A percentile compares a stretch with the other conserved stretches of the same genome.
Evolutionary conservation across 2,113 vertebrate genomes (phyloP).

Genomic region (Microtus richardsoni): DNA sequence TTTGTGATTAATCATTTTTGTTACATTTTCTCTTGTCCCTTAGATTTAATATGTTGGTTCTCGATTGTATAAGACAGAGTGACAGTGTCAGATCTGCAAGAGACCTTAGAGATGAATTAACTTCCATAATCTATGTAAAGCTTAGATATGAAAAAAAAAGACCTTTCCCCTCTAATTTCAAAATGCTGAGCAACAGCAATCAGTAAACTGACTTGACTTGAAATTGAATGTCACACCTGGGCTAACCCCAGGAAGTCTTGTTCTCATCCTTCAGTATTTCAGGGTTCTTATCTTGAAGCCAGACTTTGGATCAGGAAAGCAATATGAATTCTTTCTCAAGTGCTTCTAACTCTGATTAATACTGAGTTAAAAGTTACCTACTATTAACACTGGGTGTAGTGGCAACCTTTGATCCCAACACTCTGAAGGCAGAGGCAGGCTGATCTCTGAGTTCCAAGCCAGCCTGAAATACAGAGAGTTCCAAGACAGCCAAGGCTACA

Average conservation of each 20-base stretch:
- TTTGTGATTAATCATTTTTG: constrained; percentile 21
- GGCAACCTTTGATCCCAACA: background rate
- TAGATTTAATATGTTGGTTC: background rate
- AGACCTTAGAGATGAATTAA: constrained; percentile 26
- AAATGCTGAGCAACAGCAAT: background rate
- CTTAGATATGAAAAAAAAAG: constrained; percentile 27
- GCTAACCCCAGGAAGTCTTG: background rate
- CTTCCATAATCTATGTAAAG: constrained; percentile 16
- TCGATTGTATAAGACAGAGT: background rate
- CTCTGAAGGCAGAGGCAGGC: background rate
- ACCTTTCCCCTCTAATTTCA: background rate
- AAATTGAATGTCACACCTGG: background rate
- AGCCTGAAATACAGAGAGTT: background rate
- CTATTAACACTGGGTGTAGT: background rate
- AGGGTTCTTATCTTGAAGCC: background rate
- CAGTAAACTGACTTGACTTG: background rate
- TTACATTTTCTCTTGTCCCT: background rate
- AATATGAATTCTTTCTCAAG: background rate
- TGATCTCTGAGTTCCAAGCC: background rate
- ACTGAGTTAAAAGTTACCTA: background rate
- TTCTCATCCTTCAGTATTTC: background rate
- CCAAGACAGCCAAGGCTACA: background rate
- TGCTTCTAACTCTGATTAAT: background rate
- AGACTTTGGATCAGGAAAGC: background rate
- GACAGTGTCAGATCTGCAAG: background rate